A percentile compares a stretch with the other conserved stretches of the same genome.
These are phyloP conservation scores for Aphodius granarius DNA, from an alignment of 2,888 invertebrate genomes.

Conservation along the genomic window DNA sequence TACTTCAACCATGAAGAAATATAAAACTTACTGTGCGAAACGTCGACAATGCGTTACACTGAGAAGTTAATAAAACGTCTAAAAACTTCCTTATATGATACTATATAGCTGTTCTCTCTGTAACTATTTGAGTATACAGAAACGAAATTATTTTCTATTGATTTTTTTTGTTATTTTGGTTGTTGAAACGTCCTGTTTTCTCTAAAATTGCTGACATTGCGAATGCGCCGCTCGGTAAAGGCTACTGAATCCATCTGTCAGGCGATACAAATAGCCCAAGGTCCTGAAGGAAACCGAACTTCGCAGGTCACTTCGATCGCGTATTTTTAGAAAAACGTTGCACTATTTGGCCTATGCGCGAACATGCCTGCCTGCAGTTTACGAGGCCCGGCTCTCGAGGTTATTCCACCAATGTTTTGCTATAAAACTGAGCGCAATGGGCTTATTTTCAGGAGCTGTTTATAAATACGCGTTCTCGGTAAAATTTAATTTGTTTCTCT, in stretches of 20 bases:
- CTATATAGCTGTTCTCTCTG: no score
- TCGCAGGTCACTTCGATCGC: slow-evolving; percentile 20
- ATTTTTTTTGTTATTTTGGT: neutral
- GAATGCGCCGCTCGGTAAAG: slow-evolving; percentile 30
- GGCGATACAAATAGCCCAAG: slow-evolving; percentile 35
- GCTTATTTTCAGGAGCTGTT: neutral
- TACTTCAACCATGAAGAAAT: no score
- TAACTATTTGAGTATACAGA: neutral
- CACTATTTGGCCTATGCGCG: slow-evolving; percentile 26
- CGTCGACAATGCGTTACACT: no score
- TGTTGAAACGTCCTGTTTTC: slow-evolving; percentile 23
- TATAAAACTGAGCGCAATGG: neutral
- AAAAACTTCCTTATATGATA: no score
- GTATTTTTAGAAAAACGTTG: slow-evolving; percentile 34
- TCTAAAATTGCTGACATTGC: slow-evolving; percentile 29
- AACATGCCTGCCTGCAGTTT: neutral
- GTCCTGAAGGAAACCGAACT: slow-evolving; percentile 28
- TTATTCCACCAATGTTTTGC: slow-evolving; percentile 28
- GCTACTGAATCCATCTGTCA: slow-evolving; percentile 33
- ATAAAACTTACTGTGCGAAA: no score
- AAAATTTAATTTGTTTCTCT: neutral
- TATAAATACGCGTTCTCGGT: neutral
- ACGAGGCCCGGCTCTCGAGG: neutral
- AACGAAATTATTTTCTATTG: neutral
- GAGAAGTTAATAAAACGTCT: no score